Evolutionary conservation across 37 sponge, comb jelly and placozoan genomes (phyloP).

Genomic region (Beroe ovata): DNA sequence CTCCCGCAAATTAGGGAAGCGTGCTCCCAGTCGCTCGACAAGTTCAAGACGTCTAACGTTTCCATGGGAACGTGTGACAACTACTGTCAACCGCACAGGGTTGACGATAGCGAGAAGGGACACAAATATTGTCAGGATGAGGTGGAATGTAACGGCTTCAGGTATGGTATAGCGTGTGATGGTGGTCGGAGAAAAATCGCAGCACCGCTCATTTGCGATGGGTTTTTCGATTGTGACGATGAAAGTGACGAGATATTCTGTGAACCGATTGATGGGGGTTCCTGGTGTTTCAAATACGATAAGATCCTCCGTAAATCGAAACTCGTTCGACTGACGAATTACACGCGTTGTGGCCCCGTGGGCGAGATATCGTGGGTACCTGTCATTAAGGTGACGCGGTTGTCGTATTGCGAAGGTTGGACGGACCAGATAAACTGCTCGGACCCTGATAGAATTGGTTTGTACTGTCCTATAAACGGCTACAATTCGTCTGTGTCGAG

Average conservation of each 20-base stretch:
- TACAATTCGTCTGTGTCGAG: neutral
- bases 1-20: neutral
- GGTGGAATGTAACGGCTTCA: neutral
- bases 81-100: neutral
- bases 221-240: neutral
- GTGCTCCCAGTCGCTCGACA: neutral
- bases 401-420: neutral
- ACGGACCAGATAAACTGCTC: neutral
- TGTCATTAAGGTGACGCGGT: neutral
- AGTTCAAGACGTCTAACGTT: neutral
- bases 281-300: neutral
- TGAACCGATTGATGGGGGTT: neutral
- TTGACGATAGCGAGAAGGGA: neutral
- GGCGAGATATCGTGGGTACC: neutral
- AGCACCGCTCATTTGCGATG: neutral
- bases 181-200: neutral
- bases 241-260: neutral
- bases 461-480: neutral
- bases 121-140: neutral
- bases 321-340: neutral
- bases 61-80: neutral
- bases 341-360: neutral
- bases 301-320: neutral
- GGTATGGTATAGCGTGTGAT: neutral
- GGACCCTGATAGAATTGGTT: neutral